Conservation (phyloP, 2,888 invertebrate genomes). For the Diaperis boleti region DNA sequence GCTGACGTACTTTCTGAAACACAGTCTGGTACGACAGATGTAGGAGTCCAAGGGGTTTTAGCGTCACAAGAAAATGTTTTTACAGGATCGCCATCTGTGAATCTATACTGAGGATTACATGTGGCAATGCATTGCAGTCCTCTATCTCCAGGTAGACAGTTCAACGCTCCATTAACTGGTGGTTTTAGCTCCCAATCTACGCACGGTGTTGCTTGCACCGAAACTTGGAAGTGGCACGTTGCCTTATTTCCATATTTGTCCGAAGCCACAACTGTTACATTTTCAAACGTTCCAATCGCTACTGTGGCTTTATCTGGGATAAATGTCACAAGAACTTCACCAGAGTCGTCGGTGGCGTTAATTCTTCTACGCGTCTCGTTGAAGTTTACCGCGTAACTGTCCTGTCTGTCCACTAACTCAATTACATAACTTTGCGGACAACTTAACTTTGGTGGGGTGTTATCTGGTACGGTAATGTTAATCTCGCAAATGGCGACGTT, state of each 20-base stretch:
- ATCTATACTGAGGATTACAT: constrained; percentile 88
- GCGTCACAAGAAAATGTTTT: constrained; percentile 89
- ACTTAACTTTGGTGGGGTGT: constrained; percentile 89
- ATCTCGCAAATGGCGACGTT: constrained; percentile 98
- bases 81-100: constrained; percentile 89
- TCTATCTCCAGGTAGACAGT: constrained; percentile 85
- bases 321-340: constrained; percentile 86
- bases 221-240: constrained; percentile 92
- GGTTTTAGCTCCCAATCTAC: constrained; percentile 94
- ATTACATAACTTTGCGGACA: constrained; percentile 96
- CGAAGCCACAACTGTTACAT: constrained; percentile 90
- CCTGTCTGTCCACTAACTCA: constrained; percentile 89
- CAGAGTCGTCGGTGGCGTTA: constrained; percentile 89
- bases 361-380: constrained; percentile 89
- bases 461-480: constrained; percentile 93
- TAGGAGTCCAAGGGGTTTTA: constrained; percentile 86
- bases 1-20: constrained; percentile 84
- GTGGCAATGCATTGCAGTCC: constrained; percentile 91
- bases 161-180: constrained; percentile 89
- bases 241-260: constrained; percentile 91
- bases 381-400: constrained; percentile 91
- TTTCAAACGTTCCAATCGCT: constrained; percentile 88
- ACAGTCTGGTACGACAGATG: constrained; percentile 93
- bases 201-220: constrained; percentile 93
- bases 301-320: constrained; percentile 88